Conservation (phyloP, 2,113 vertebrate species). For the Orientallactaga bullata region DNA sequence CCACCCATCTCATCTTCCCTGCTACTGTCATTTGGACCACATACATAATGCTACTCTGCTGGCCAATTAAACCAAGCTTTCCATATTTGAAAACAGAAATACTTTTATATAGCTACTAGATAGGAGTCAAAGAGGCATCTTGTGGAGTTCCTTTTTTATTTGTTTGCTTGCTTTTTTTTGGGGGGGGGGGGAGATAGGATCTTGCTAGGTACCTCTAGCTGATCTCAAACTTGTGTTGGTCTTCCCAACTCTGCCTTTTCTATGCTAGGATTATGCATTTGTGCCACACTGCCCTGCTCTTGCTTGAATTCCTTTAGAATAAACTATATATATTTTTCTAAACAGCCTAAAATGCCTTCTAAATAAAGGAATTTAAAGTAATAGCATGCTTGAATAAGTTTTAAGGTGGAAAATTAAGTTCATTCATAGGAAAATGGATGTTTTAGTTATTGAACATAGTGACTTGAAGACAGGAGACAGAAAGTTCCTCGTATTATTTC, state of each 20-base stretch:
- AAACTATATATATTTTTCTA: background rate
- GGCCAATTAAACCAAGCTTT: background rate
- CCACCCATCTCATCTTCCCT: background rate
- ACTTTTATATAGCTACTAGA: background rate
- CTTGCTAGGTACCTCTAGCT: no score
- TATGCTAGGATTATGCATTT: no score
- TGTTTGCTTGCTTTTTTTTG: no score
- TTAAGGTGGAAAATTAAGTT: background rate
- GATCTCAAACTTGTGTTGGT: no score
- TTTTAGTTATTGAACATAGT: background rate
- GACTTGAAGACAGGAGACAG: background rate
- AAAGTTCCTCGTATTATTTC: background rate
- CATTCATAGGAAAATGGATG: slow-evolving; percentile 6
- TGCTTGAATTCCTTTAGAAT: no score
- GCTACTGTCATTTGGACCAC: background rate
- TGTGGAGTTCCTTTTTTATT: background rate
- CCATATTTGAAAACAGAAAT: background rate
- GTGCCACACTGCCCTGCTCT: no score
- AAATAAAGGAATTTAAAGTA: slow-evolving; percentile 21
- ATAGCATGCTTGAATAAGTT: background rate
- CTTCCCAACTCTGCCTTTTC: no score
- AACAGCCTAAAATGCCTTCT: background rate
- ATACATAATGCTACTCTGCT: background rate
- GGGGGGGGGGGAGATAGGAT: background rate
- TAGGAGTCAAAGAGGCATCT: background rate